These are phyloP conservation scores for Denticeps clupeoides DNA, from an alignment of 2,797 vertebrate species.

Conservation along the genomic window DNA sequence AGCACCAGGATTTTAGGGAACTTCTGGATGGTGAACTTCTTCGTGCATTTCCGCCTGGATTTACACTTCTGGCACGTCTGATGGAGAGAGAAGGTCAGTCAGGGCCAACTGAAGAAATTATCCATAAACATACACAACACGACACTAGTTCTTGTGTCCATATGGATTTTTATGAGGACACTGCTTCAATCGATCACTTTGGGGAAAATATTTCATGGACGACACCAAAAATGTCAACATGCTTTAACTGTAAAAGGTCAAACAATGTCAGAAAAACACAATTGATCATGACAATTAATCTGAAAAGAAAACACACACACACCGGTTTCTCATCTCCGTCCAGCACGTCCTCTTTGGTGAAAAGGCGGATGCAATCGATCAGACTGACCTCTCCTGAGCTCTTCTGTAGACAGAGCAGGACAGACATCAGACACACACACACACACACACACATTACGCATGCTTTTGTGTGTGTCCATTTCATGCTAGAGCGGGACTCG, in stretches of 20 bases:
- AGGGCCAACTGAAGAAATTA: background rate
- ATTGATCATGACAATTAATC: too few relatives aligned
- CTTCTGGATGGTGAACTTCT: conserved; percentile 92
- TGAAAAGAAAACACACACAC: conserved; percentile 1
- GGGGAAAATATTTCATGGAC: too few relatives aligned
- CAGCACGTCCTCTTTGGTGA: conserved; percentile 87
- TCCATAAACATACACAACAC: background rate
- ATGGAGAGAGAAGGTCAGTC: conserved; percentile 2
- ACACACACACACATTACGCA: background rate
- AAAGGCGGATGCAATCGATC: conserved; percentile 83
- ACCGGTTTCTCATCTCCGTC: conserved; percentile 92
- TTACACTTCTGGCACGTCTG: conserved; percentile 88
- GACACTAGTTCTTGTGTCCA: too few relatives aligned
- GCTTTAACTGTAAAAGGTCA: too few relatives aligned
- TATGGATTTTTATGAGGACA: too few relatives aligned
- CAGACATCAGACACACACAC: conserved; percentile 1
- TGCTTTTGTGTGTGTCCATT: background rate
- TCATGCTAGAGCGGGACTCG: too few relatives aligned
- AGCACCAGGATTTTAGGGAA: conserved; percentile 93
- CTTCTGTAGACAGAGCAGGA: conserved; percentile 48
- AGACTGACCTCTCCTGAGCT: conserved; percentile 73
- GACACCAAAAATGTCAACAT: too few relatives aligned
- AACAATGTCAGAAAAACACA: too few relatives aligned
- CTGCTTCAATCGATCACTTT: too few relatives aligned
- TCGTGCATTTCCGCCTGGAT: conserved; percentile 81